phyloP scores from a whole-genome alignment of 2,113 vertebrate species.

The Oreocharis arfaki region DNA sequence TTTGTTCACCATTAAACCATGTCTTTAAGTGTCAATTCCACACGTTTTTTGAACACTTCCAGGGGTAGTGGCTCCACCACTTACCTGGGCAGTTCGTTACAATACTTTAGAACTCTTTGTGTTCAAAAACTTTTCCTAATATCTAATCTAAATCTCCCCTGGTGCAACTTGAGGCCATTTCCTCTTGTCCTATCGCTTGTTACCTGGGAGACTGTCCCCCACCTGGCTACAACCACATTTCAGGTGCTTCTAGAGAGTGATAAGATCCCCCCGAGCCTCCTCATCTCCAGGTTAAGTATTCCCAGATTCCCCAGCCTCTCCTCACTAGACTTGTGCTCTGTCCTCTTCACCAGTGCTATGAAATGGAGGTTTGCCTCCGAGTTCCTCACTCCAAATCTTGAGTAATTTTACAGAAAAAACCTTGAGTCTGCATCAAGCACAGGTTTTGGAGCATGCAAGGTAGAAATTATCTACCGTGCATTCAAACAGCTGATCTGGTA shows the following conservation, averaged over 20 bases:
- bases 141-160: not conserved
- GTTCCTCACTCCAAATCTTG: not conserved
- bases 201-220: accelerated
- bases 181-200: not conserved
- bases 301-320: not conserved
- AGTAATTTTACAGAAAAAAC: not conserved
- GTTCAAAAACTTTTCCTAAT: not conserved
- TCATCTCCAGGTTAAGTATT: not conserved
- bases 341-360: not conserved
- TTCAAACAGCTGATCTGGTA: not conserved
- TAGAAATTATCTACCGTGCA: not conserved
- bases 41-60: not conserved
- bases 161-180: not conserved
- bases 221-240: not conserved
- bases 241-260: not conserved
- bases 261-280: not conserved
- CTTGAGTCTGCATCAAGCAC: not conserved
- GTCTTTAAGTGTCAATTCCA: not conserved
- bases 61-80: not conserved
- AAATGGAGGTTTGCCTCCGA: not conserved
- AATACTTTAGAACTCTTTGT: no score
- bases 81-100: not conserved
- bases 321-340: not conserved
- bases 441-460: not conserved
- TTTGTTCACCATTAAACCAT: not conserved